These are phyloP conservation scores for Neomonachus schauinslandi DNA, from an alignment of 2,113 vertebrate species.

Conservation along the genomic window DNA sequence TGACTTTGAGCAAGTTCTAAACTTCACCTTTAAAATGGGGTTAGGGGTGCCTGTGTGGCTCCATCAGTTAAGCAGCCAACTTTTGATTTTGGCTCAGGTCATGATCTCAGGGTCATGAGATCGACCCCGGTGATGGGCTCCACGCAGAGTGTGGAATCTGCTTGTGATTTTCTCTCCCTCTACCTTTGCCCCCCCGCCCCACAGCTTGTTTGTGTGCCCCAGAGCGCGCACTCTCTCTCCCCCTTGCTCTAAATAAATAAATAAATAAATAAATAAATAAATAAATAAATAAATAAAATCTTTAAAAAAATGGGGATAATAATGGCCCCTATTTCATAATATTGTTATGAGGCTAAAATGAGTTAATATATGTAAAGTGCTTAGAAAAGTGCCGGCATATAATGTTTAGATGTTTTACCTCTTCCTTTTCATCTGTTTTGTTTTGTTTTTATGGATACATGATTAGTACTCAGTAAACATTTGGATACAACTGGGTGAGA, in stretches of 20 bases:
- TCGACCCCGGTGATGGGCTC: too few species aligned
- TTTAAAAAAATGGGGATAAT: neutral
- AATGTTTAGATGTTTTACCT: neutral
- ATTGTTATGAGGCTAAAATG: neutral
- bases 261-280: neutral
- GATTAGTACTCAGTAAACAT: slow-evolving; percentile 30
- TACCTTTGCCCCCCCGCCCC: neutral
- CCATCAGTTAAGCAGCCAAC: too few species aligned
- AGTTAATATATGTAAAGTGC: neutral
- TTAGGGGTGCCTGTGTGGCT: neutral
- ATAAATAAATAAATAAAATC: neutral
- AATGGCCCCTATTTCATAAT: neutral
- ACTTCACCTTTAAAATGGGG: neutral
- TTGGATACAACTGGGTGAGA: neutral
- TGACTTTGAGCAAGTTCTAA: neutral
- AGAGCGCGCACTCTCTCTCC: neutral
- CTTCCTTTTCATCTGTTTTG: neutral
- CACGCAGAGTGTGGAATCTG: too few species aligned
- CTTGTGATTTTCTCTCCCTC: neutral
- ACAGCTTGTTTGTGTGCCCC: neutral
- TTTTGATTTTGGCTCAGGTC: too few species aligned
- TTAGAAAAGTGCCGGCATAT: neutral
- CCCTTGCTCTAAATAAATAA: neutral
- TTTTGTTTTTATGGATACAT: neutral
- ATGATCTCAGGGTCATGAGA: too few species aligned